Evolutionary conservation across 2,888 invertebrate genomes (phyloP).

Genomic region (Hyles lineata): DNA sequence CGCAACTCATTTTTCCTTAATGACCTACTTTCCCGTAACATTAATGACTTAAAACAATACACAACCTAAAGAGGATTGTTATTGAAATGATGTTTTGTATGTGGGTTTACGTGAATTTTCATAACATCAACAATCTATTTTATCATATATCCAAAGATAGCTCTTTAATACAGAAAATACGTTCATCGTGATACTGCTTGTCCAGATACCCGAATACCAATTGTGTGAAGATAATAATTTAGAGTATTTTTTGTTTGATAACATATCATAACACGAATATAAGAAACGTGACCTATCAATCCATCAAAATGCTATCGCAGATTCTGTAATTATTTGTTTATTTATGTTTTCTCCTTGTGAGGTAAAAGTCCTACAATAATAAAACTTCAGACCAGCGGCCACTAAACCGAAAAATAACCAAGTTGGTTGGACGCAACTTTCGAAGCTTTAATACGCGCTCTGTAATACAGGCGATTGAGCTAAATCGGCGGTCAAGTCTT

Average conservation of each 20-base stretch:
- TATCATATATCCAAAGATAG: not conserved
- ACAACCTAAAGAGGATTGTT: not conserved
- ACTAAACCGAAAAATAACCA: too few species aligned
- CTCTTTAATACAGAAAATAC: not conserved
- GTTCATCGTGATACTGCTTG: not conserved
- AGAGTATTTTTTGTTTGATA: slow-evolving; percentile 11
- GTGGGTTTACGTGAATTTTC: not conserved
- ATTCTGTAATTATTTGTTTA: not conserved
- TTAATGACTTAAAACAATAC: not conserved
- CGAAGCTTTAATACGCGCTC: too few species aligned
- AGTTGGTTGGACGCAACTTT: too few species aligned
- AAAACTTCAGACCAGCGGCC: not conserved
- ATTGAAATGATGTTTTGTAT: not conserved
- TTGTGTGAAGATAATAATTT: not conserved
- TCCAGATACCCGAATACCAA: not conserved
- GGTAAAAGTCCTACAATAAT: not conserved
- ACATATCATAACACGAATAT: not conserved
- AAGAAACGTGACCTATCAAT: slow-evolving; percentile 19
- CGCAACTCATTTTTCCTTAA: slow-evolving; percentile 6
- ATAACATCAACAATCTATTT: not conserved
- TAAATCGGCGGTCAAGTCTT: too few species aligned
- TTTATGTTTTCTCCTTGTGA: not conserved
- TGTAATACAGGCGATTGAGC: too few species aligned
- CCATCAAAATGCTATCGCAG: not conserved
- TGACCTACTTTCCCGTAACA: not conserved